Evolutionary conservation across 2,113 vertebrate genomes (phyloP), one percentile per base, ranked within the genome.

Genomic region (Microtus oregoni): DNA sequence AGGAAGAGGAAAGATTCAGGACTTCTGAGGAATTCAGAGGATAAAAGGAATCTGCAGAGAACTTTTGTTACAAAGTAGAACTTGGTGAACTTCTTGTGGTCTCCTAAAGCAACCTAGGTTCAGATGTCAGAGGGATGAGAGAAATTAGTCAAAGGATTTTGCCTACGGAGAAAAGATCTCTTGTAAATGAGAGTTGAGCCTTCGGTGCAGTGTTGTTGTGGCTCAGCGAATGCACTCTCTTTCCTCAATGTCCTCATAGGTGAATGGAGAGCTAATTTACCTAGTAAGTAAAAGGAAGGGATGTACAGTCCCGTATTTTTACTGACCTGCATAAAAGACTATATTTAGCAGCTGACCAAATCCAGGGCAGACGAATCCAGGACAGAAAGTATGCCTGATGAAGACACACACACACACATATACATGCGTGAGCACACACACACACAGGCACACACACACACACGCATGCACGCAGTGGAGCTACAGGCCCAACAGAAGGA

Each of bases 401-500:
- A 90, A 58, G 58, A 79, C 7, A 58, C 58, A 58, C 58, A 58
- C 55, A 58, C 55, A 58, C 5, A 19, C 55, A 58, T 2, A 19
- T 15, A 19, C 6, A 20, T 19, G 6, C 1, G 19, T 58, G 6
- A 58, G 19, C 55, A 20, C 55, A 58, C 58, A 58, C 55, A 81
- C n/a, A 44, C 35, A 94, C 44, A 58, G 3, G 47, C 50, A 81
- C 22, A 58, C 7, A 82, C 17, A 13, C 70, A 67, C 44, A 44
- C 26, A 93, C n/a, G 26, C 3, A 73, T 22, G 13, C 10, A 6
- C 5, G 0, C 73, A n/a, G 19, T 24, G 12, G 77, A 94, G 58
- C 88, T 94, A 17, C 85, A 70, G 26, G 52, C 63, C 35, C 55
- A 94, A 78, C 96, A 97, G 94, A 97, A 95, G 96, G 93, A 68